Base-by-base conservation (phyloP, 2,888 invertebrate genomes). In the Pammene aurita region DNA sequence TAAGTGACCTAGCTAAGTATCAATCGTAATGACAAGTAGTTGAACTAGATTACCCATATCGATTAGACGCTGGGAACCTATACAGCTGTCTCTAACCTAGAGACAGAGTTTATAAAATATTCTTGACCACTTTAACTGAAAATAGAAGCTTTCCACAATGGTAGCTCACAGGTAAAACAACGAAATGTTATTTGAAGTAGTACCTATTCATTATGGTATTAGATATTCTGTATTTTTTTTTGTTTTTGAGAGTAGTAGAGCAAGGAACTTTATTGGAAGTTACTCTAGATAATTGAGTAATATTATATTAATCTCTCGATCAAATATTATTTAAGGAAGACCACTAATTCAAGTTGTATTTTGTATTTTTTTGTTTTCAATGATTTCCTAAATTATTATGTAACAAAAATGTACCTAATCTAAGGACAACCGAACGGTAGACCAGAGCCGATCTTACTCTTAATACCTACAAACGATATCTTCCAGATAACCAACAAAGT, bases 11-110 rank as follows among this genome's bases (percentile, higher is more conserved):
- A 54, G 18, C 26, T 18, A 18, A 41, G 38, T 46, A 42, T 35
- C 42, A 42, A 52, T 60, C 18, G 6, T 63, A 60, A 69, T 69
- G 54, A 60, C 58, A 57, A 16, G 54, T 54, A 46, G 46, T 57
- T 57, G 46, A n/a, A 54, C 46, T 65, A 60, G 54, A 52, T 60
- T 60, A 55, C 64, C 54, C 41, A 62, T 64, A 69, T 65, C 57
- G 69, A 65, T 65, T 58, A 65, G 54, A 34, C 48, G 18, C 46
- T 69, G 69, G n/a, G 69, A 69, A 65, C 46, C 1, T 55, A 26
- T 13, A 38, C 69, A 65, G 65, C 69, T 69, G 69, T 13, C 54
- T 35, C 11, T 42, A 35, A 16, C 67, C 35, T 42, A 52, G 58
- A 26, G 26, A 4, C 26, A 26, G 26, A 41, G 18, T 48, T 69